Evolutionary conservation across 2,113 vertebrate species (phyloP).

Genomic region (Chlorocebus sabaeus): DNA sequence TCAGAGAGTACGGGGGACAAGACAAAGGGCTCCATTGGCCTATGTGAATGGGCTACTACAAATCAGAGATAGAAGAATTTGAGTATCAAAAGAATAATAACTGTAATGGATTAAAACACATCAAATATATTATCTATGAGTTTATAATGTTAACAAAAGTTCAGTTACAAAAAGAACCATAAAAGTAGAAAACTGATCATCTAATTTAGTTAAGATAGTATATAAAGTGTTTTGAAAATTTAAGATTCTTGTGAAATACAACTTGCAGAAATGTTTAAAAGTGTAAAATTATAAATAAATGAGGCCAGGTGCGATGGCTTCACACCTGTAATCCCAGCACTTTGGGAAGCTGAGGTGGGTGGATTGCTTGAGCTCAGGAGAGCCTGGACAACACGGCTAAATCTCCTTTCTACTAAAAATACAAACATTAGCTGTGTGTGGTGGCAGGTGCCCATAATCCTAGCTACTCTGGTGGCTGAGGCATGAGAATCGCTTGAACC

Average conservation of each 20-base stretch:
- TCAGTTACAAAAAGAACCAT: neutral
- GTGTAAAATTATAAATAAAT: neutral
- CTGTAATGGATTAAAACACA: neutral
- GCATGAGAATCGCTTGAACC: too few species aligned
- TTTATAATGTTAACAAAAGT: neutral
- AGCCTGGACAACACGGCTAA: too few species aligned
- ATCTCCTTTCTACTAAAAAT: too few species aligned
- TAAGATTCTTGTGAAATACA: neutral
- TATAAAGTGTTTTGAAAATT: constrained; percentile 1
- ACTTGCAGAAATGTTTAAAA: constrained; percentile 6
- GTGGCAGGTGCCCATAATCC: too few species aligned
- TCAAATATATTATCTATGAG: neutral
- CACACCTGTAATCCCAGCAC: too few species aligned
- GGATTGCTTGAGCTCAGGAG: too few species aligned
- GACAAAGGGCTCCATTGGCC: neutral
- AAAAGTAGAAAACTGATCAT: neutral
- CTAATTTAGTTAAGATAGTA: neutral
- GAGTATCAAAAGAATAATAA: constrained; percentile 1
- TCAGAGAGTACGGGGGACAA: neutral
- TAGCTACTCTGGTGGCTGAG: too few species aligned
- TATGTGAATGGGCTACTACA: neutral
- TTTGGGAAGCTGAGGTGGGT: too few species aligned
- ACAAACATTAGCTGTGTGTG: too few species aligned
- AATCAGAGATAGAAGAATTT: neutral
- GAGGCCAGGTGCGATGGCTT: too few species aligned